phyloP scores from a whole-genome alignment of 2,888 invertebrate species.

The Lithodes maja region DNA sequence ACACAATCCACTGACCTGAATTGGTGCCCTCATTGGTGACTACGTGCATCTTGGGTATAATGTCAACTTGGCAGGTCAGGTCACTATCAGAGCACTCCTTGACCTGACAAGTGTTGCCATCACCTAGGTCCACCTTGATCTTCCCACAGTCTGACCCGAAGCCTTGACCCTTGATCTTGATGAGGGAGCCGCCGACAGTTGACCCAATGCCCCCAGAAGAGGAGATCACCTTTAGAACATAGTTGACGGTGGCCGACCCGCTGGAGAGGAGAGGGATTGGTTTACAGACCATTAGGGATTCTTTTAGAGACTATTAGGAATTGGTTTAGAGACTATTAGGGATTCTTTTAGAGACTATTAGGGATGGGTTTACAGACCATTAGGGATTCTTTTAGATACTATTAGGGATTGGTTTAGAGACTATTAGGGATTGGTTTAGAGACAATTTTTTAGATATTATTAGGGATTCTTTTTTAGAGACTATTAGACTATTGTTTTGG shows the following conservation, averaged over 20 bases:
- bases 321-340: background rate
- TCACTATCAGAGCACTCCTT: slow-evolving; percentile 28
- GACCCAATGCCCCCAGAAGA: slow-evolving; percentile 33
- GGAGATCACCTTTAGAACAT: slow-evolving; percentile 30
- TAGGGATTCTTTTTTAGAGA: too few relatives aligned
- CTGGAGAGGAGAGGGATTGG: background rate
- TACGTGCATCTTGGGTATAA: slow-evolving; percentile 24
- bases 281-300: background rate
- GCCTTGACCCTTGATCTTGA: slow-evolving; percentile 50
- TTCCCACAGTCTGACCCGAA: slow-evolving; percentile 58
- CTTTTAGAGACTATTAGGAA: background rate
- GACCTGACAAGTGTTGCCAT: slow-evolving; percentile 39
- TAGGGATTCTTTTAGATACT: too few relatives aligned
- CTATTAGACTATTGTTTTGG: too few relatives aligned
- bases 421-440: too few relatives aligned
- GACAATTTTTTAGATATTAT: too few relatives aligned
- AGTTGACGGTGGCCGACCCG: slow-evolving; percentile 20
- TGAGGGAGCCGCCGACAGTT: slow-evolving; percentile 39
- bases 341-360: background rate
- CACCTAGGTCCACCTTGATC: slow-evolving; percentile 42
- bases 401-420: too few relatives aligned
- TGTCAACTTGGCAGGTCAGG: slow-evolving; percentile 27
- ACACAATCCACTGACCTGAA: slow-evolving; percentile 15
- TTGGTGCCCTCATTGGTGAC: slow-evolving; percentile 33
- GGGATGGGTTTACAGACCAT: background rate